Evolutionary conservation across 1,140 invertebrate genomes (phyloP), one percentile per base, ranked within the genome.

Genomic region (Meteorus sp.): DNA sequence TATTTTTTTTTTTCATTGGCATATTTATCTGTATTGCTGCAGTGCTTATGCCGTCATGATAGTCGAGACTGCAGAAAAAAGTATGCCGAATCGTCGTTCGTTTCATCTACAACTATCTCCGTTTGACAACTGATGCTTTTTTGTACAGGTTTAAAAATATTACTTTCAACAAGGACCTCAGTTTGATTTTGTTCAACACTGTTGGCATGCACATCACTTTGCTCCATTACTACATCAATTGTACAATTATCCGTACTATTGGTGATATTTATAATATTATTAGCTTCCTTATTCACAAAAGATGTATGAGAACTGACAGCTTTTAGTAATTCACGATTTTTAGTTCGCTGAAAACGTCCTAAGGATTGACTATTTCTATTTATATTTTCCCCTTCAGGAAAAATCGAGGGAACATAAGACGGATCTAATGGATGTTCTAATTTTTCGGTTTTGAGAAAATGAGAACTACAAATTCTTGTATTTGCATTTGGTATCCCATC

Each of bases 11-110:
- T 51, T 4, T 51, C 2, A 43, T 20, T 9, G 23, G 22, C 4
- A 59, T 59, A 51, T 63, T 55, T 13, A 59, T 56, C 43, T 63
- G 56, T 8, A 63, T 31, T 59, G 39, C 52, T 41, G 61, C 56
- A 52, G 41, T 56, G 33, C 45, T 55, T 5, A 63, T 22, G 33
- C 27, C 56, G 45, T 56, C 33, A 9, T 4, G 2, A 25, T 9
- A 23, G 20, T 29, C 15, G 6, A 59, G 9, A 44, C 55, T 48
- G 29, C 56, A 63, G 13, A 63, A 23, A 35, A 63, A 59, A 45
- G 43, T 59, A 5, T 41, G 47, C 15, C 5, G 27, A n/a, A 22
- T 37, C 17, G 17, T 11, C 4, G 29, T n/a, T 13, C 1, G 8
- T 22, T 22, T 23, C 8, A 39, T 2, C 9, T 29, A 7, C 33